phyloP scores from a whole-genome alignment of 92 coral and sea anemone species.

The Porites lobata region DNA sequence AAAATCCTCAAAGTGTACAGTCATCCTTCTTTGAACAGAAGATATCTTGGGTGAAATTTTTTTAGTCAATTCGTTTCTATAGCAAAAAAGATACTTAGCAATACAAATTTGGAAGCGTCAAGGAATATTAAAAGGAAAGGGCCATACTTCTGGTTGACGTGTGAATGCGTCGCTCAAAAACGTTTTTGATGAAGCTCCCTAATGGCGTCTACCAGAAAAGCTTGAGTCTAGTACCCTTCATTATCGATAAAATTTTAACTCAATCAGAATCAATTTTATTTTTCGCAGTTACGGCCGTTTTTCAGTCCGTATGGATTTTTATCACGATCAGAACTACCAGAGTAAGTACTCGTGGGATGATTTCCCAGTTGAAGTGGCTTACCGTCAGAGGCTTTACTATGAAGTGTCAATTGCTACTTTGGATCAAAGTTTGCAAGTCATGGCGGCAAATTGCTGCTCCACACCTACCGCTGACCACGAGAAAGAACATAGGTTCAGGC shows the following conservation, averaged over 20 bases:
- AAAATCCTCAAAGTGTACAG: not conserved
- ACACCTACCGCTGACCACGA: conserved; percentile 90
- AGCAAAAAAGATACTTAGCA: no score
- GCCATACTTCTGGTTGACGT: no score
- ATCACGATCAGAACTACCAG: conserved; percentile 59
- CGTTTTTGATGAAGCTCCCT: no score
- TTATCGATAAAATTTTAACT: not conserved
- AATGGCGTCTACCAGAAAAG: no score
- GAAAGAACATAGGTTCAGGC: conserved; percentile 84
- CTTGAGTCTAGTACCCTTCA: no score
- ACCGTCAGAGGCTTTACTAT: conserved; percentile 79
- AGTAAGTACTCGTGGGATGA: conserved; percentile 69
- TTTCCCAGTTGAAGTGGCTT: conserved; percentile 80
- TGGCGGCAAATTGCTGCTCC: conserved; percentile 86
- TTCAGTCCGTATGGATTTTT: conserved; percentile 84
- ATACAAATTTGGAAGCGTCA: no score
- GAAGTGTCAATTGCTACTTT: conserved; percentile 88
- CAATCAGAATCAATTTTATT: not conserved
- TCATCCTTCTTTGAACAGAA: not conserved
- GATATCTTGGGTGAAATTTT: no score
- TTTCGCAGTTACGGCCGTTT: conserved; percentile 76
- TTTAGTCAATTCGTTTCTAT: not conserved
- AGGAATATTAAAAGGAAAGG: no score
- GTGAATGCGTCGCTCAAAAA: no score
- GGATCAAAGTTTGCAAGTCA: conserved; percentile 79